Evolutionary conservation across 2,113 vertebrate genomes (phyloP).

Genomic region (Willisornis vidua): DNA sequence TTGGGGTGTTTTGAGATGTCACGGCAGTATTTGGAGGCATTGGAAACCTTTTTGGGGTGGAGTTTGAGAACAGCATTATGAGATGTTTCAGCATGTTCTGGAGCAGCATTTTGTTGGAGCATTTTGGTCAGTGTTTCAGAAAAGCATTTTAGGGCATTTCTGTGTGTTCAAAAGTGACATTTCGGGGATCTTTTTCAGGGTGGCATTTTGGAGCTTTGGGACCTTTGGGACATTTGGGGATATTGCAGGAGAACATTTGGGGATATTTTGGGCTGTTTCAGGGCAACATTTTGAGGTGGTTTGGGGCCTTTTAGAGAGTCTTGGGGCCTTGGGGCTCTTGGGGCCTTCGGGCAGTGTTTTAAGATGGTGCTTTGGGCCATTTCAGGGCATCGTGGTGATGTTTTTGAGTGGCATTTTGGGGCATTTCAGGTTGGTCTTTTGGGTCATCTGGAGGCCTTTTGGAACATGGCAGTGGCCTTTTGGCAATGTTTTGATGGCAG

Average conservation of each 20-base stretch:
- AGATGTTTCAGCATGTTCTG: neutral
- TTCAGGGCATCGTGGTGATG: neutral
- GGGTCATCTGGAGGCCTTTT: neutral
- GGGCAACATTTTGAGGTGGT: neutral
- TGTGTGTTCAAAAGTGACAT: neutral
- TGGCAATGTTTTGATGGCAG: neutral
- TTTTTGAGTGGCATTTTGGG: neutral
- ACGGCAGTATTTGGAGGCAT: neutral
- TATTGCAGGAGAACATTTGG: neutral
- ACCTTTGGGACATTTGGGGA: neutral
- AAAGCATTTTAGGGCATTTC: neutral
- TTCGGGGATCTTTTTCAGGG: neutral
- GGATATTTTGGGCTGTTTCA: neutral
- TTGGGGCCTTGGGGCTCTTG: neutral
- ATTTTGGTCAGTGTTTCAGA: neutral
- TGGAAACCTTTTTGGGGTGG: neutral
- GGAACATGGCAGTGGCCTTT: neutral
- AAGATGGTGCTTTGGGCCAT: neutral
- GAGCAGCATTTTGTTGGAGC: neutral
- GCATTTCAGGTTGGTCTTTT: neutral
- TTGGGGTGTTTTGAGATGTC: neutral
- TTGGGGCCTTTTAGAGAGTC: neutral
- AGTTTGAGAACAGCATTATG: neutral
- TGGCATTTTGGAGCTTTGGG: neutral
- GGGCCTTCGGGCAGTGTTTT: neutral